Conservation (phyloP, 2,113 vertebrate genomes). For the Colistium nudipinnis region DNA sequence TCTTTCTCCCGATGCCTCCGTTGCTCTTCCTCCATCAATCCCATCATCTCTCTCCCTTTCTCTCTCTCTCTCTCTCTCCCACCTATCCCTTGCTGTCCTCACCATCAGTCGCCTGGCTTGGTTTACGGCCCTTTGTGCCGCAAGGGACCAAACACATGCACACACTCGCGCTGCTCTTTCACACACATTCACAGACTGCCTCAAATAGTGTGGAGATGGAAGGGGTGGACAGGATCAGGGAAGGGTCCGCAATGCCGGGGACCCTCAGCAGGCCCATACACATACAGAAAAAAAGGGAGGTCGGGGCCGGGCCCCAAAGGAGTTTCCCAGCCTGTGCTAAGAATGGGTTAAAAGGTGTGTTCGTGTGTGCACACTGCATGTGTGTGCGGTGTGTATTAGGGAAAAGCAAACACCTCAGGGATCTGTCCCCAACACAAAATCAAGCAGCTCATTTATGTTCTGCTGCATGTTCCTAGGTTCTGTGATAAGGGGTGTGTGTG, state of each 20-base stretch:
- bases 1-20: constrained; percentile 32
- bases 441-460: constrained; percentile 85
- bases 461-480: constrained; percentile 73
- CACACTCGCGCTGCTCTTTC: constrained; percentile 1
- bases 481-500: constrained; percentile 43
- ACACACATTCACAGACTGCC: neutral
- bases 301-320: constrained; percentile 51
- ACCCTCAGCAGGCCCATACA: constrained; percentile 19
- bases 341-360: constrained; percentile 57
- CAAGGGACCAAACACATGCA: constrained; percentile 45
- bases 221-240: constrained; percentile 36
- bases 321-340: constrained; percentile 11
- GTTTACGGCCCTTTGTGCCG: constrained; percentile 60
- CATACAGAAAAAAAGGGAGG: constrained; percentile 12
- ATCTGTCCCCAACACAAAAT: constrained; percentile 41
- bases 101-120: constrained; percentile 86
- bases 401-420: constrained; percentile 54
- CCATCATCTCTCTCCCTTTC: constrained; percentile 35
- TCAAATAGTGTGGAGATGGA: constrained; percentile 30
- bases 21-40: constrained; percentile 40
- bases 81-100: constrained; percentile 72
- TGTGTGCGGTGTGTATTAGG: constrained; percentile 21
- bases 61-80: constrained; percentile 1
- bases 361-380: constrained; percentile 34
- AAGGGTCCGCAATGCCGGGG: constrained; percentile 34